phyloP scores from a whole-genome alignment of 2,113 vertebrate genomes.

The Polyodon spathula region DNA sequence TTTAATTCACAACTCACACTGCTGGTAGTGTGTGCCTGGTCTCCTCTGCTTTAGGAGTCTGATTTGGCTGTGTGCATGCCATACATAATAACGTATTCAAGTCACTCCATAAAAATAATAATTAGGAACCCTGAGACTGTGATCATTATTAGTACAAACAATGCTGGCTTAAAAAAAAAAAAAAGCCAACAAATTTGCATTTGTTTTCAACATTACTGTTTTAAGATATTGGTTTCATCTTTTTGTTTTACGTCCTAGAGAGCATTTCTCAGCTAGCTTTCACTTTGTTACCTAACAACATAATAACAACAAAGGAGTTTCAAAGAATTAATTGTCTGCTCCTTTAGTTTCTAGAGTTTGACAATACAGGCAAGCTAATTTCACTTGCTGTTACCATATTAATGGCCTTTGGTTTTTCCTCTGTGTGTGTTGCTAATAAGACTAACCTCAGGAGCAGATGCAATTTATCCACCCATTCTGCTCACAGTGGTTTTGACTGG shows the following conservation, averaged over 20 bases:
- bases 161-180: too few species aligned
- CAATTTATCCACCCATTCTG: constrained; percentile 36
- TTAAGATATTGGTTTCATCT: too few species aligned
- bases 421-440: constrained; percentile 31
- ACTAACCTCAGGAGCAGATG: constrained; percentile 33
- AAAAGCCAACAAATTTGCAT: too few species aligned
- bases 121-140: too few species aligned
- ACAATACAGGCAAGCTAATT: constrained; percentile 29
- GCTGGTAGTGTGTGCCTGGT: too few species aligned
- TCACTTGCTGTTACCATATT: constrained; percentile 27
- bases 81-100: too few species aligned
- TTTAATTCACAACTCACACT: too few species aligned
- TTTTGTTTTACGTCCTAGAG: not conserved
- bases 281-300: not conserved
- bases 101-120: too few species aligned
- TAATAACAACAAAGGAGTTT: not conserved
- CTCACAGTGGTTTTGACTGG: constrained; percentile 27
- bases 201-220: not conserved
- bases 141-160: too few species aligned
- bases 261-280: not conserved
- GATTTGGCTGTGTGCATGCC: too few species aligned
- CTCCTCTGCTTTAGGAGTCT: too few species aligned
- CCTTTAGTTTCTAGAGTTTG: constrained; percentile 22
- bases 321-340: constrained; percentile 2
- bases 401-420: constrained; percentile 35